A percentile compares a stretch with the other conserved stretches of the same genome.
Evolutionary conservation across 2,888 invertebrate genomes (phyloP).

Genomic region (Pterostichus madidus): DNA sequence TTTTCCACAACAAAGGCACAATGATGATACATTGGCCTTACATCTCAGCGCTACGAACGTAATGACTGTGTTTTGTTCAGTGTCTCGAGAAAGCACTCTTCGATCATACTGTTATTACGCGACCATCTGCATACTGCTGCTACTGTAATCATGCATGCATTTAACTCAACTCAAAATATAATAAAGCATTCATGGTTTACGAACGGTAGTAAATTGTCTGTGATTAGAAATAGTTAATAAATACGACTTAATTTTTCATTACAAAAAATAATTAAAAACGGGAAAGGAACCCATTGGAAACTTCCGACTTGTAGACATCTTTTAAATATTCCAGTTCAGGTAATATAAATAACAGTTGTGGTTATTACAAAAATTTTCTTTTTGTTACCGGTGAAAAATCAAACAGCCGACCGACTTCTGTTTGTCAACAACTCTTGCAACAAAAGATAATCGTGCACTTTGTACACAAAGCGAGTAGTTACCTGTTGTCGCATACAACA

Average conservation of each 20-base stretch:
- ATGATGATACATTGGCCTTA: not conserved
- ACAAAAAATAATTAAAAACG: too few relatives aligned
- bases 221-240: too few relatives aligned
- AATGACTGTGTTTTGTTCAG: not conserved
- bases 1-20: not conserved
- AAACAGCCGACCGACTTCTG: conserved; percentile 26
- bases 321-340: conserved; percentile 22
- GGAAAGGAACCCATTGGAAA: too few relatives aligned
- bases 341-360: not conserved
- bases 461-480: conserved; percentile 5
- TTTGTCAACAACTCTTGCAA: conserved; percentile 40
- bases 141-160: not conserved
- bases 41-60: not conserved
- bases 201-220: not conserved
- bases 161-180: not conserved
- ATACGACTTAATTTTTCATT: too few relatives aligned
- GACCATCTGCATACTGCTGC: not conserved
- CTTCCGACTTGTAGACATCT: too few relatives aligned
- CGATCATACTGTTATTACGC: not conserved
- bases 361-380: not conserved
- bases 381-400: conserved; percentile 16
- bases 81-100: not conserved
- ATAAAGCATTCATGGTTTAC: not conserved
- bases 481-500: not conserved
- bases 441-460: conserved; percentile 24